phyloP scores from a whole-genome alignment of 2,113 vertebrate species.

The Scomber japonicus region DNA sequence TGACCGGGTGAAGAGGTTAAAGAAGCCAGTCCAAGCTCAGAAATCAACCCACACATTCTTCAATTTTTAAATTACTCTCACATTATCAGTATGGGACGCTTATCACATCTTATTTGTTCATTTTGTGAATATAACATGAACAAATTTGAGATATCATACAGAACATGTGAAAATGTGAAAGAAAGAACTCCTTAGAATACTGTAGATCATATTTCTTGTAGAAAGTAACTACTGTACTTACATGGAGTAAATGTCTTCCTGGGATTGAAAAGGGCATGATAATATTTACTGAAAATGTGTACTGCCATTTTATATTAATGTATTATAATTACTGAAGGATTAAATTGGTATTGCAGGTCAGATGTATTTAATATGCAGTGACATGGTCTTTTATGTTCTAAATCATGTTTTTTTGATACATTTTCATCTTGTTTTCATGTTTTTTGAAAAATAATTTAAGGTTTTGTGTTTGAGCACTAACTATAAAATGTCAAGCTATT shows the following conservation, averaged over 20 bases:
- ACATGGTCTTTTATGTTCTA: not conserved
- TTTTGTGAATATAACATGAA: not conserved
- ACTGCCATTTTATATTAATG: not conserved
- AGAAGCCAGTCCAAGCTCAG: slow-evolving; percentile 60
- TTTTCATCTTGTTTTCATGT: not conserved
- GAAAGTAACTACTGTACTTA: not conserved
- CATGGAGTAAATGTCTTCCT: not conserved
- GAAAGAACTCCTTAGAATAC: not conserved
- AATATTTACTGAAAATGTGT: no score
- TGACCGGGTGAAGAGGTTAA: slow-evolving; percentile 70
- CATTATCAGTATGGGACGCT: not conserved
- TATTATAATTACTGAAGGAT: not conserved
- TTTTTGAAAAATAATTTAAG: not conserved
- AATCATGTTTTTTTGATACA: not conserved
- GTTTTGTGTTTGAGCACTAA: not conserved
- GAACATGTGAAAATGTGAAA: not conserved
- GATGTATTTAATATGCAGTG: not conserved
- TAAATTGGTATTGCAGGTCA: slow-evolving; percentile 6
- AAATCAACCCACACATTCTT: slow-evolving; percentile 46
- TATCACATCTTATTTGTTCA: slow-evolving; percentile 4
- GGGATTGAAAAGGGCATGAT: no score
- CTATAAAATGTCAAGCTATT: not conserved
- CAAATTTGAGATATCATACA: no score
- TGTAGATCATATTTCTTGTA: not conserved
- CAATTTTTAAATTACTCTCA: slow-evolving; percentile 36